These are phyloP conservation scores for Thumatha senex DNA, from an alignment of 2,888 invertebrate genomes.

Conservation along the genomic window DNA sequence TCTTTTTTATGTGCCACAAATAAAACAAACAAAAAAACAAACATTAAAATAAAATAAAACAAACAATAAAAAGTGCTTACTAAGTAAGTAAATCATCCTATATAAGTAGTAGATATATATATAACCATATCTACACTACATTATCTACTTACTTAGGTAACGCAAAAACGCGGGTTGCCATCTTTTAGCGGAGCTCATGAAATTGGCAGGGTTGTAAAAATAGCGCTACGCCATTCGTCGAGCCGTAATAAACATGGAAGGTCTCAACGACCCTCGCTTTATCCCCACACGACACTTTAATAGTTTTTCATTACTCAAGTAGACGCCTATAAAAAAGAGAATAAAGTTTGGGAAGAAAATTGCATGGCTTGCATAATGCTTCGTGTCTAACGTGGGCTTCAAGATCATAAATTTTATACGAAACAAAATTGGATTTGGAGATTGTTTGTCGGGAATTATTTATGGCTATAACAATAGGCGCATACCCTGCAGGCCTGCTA, in stretches of 20 bases:
- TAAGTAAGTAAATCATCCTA: no score
- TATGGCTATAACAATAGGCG: slow-evolving; percentile 47
- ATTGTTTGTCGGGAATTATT: slow-evolving; percentile 57
- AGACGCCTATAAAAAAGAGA: slow-evolving; percentile 72
- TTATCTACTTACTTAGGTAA: slow-evolving; percentile 28
- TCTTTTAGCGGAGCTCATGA: slow-evolving; percentile 66
- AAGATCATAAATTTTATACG: slow-evolving; percentile 62
- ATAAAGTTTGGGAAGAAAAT: slow-evolving; percentile 77
- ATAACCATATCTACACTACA: slow-evolving; percentile 8
- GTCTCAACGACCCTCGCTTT: slow-evolving; percentile 72
- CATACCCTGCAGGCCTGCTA: slow-evolving; percentile 12
- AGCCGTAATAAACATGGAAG: slow-evolving; percentile 69
- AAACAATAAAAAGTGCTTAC: no score
- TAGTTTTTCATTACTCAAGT: slow-evolving; percentile 83
- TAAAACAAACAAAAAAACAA: no score
- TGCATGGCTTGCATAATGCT: slow-evolving; percentile 77
- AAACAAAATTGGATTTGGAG: slow-evolving; percentile 62
- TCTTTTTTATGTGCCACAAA: no score
- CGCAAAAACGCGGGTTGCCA: slow-evolving; percentile 60
- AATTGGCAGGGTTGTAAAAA: slow-evolving; percentile 74
- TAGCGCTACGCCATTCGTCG: slow-evolving; percentile 66
- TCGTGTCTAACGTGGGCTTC: slow-evolving; percentile 50
- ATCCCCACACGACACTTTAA: slow-evolving; percentile 76
- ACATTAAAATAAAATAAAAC: no score
- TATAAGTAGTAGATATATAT: neutral